Base-by-base conservation (phyloP, 2,888 invertebrate species). In the Azorinus chamasolen region DNA sequence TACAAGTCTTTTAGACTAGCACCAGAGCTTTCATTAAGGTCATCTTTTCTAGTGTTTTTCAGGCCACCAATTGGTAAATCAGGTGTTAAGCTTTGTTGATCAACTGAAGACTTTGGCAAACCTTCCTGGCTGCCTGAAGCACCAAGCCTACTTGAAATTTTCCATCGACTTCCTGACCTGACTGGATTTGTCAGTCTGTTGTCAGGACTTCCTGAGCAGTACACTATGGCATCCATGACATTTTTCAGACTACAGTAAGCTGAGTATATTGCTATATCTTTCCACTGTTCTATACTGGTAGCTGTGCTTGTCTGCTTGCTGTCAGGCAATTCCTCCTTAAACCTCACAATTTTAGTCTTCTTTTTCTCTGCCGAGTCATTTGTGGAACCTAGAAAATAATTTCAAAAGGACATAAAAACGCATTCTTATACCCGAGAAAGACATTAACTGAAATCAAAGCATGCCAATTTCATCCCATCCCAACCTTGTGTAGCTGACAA, bases 191-290 rank as follows among this genome's bases (percentile, higher is more conserved):
- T 85, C 20, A 90, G 64, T 20, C 84, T 73, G 37, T 79, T 81
- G 57, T 89, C 81, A 32, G 78, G 62, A 61, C 86, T 82, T 53
- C 89, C 84, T 10, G 81, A 82, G 84, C 90, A 90, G 65, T 87
- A 90, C 46, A 83, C 65, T n/a, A 91, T 82, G n/a, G 87, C 87
- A 54, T 90, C 89, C 90, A 91, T 89, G 37, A 90, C 82, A 61
- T 85, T 85, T 68, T 88, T 89, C n/a, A 91, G 62, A 39, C 87
- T 88, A 87, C 90, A 90, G 76, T 85, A 91, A 10, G 90, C 89
- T 18, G 84, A 82, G 76, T 85, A 92, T 41, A 90, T 87, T 18
- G 89, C 77, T 43, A 90, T 85, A 66, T 91, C 92, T 43, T 86
- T 84, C 61, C 86, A 82, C 72, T 88, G 88, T 43, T 91, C 90